These are phyloP conservation scores for Acheta domesticus DNA, from an alignment of 2,888 invertebrate species.

Conservation along the genomic window DNA sequence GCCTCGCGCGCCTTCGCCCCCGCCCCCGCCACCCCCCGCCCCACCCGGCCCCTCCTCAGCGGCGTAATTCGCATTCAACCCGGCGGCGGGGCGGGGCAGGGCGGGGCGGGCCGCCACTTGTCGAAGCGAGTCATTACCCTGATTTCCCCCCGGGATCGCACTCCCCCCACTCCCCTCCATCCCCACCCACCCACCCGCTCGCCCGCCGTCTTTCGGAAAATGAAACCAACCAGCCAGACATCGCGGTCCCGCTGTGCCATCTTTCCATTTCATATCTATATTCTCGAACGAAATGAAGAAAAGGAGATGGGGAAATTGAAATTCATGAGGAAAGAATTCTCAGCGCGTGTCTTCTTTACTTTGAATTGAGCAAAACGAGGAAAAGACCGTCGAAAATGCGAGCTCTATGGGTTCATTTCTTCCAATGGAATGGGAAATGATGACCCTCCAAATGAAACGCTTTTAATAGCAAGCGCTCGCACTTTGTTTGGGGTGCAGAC, in stretches of 20 bases:
- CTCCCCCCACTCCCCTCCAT: neutral
- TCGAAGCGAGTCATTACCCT: slow-evolving; percentile 2
- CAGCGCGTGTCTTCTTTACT: neutral
- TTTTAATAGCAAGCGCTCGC: neutral
- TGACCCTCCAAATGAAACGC: neutral
- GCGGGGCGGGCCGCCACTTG: neutral
- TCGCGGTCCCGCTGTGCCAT: neutral
- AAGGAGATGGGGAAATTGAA: slow-evolving; percentile 1
- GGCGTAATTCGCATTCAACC: neutral
- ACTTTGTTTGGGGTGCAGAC: neutral
- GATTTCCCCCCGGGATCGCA: neutral
- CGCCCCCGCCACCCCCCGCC: neutral
- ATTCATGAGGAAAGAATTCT: slow-evolving; percentile 6
- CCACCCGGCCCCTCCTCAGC: neutral
- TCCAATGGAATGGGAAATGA: neutral
- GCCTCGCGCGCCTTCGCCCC: neutral
- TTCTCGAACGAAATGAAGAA: slow-evolving; percentile 18
- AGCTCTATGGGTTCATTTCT: neutral
- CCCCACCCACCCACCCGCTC: too few relatives aligned
- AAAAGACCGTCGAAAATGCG: neutral
- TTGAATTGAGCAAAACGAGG: neutral
- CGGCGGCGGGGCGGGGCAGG: neutral
- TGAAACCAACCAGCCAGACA: neutral
- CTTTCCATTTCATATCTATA: slow-evolving; percentile 18
- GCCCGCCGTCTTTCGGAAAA: neutral